Conservation (phyloP, 2,888 invertebrate genomes). For the Phengaris arion region DNA sequence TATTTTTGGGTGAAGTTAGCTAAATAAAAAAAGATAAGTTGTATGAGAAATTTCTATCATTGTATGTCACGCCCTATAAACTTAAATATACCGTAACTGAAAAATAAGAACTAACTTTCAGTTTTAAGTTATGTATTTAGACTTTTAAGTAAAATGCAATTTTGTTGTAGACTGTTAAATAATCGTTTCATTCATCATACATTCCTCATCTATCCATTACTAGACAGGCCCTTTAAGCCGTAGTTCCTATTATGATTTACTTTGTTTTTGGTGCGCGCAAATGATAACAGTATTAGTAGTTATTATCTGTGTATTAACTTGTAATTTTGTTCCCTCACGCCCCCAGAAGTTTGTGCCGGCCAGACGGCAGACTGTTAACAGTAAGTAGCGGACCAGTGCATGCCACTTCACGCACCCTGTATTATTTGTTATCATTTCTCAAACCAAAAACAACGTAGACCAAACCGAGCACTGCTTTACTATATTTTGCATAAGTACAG, state of each 20-base stretch:
- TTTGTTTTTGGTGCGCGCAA: conserved; percentile 42
- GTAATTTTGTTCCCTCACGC: conserved; percentile 56
- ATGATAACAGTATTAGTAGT: conserved; percentile 56
- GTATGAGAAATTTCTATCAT: too few species aligned
- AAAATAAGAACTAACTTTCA: too few species aligned
- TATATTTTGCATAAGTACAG: conserved; percentile 23
- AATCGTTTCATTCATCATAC: too few species aligned
- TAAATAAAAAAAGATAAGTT: too few species aligned
- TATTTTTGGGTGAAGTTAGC: too few species aligned
- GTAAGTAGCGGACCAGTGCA: conserved; percentile 65
- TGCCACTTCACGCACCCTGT: conserved; percentile 46
- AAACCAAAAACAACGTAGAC: conserved; percentile 46
- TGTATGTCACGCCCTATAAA: too few species aligned
- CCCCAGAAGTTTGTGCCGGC: conserved; percentile 63
- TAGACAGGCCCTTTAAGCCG: neutral
- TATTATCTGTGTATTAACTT: conserved; percentile 43
- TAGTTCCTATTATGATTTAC: conserved; percentile 39
- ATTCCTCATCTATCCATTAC: too few species aligned
- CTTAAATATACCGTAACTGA: too few species aligned
- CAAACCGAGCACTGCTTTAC: conserved; percentile 29
- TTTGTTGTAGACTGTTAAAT: too few species aligned
- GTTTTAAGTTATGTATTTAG: too few species aligned
- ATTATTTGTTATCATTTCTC: conserved; percentile 66
- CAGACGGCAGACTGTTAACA: conserved; percentile 56
- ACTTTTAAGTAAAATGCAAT: too few species aligned